A percentile compares a stretch with the other conserved stretches of the same genome.
Evolutionary conservation across 1,140 invertebrate species (phyloP).

Genomic region (Hypsibius dujardini): DNA sequence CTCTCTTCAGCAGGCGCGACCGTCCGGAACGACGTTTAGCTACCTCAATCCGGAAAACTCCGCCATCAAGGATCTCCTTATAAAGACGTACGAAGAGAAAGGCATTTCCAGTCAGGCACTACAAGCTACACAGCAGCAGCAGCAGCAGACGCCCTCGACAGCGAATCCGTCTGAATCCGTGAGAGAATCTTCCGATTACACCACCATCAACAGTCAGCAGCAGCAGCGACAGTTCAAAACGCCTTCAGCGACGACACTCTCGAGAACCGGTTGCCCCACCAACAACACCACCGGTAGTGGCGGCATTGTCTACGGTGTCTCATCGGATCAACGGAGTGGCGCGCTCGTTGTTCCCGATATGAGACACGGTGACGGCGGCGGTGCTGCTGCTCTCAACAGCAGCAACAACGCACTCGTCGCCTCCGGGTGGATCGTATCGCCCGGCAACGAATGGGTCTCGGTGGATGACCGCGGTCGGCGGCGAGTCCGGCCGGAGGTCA

Average conservation of each 20-base stretch:
- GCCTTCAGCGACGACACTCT: too few relatives aligned
- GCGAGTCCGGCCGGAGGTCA: slow-evolving; percentile 3
- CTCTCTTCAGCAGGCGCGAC: too few relatives aligned
- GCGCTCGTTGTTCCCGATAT: neutral
- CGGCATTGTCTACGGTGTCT: neutral
- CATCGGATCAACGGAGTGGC: neutral
- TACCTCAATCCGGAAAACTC: slow-evolving; percentile 7
- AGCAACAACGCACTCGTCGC: neutral
- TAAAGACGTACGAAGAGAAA: slow-evolving; percentile 15
- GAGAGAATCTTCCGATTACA: neutral
- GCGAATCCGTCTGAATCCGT: neutral
- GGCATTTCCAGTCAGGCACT: neutral
- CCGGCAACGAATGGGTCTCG: slow-evolving; percentile 1
- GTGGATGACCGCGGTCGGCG: neutral
- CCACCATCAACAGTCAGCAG: too few relatives aligned
- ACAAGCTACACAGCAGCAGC: too few relatives aligned
- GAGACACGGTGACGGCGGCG: too few relatives aligned
- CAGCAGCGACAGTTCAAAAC: too few relatives aligned
- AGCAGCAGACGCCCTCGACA: too few relatives aligned
- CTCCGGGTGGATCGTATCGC: neutral
- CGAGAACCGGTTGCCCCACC: too few relatives aligned
- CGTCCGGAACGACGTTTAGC: neutral
- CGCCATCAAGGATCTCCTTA: slow-evolving; percentile 14
- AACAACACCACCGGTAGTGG: neutral
- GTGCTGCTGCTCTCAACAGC: too few relatives aligned